Evolutionary conservation across 2,888 invertebrate genomes (phyloP), one percentile per base, ranked within the genome.

Genomic region (Pandemis heparana): DNA sequence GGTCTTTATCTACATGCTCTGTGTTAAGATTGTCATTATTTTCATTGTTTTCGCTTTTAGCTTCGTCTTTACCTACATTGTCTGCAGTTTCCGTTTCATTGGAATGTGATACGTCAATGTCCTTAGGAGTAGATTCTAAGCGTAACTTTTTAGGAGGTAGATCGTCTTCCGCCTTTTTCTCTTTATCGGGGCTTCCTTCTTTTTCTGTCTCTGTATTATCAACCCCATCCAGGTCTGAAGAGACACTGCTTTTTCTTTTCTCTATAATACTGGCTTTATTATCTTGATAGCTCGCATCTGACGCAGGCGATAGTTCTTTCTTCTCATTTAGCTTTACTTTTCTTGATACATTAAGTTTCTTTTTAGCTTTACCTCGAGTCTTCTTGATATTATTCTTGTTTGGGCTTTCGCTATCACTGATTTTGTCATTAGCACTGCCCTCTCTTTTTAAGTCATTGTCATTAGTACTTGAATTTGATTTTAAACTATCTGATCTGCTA

Each of bases 201-300:
- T 89, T 88, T 68, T 89, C 89, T 78, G 82, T 87, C 32, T 89
- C 88, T 53, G 82, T 81, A 53, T 84, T 83, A 23, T 85, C 83
- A 6, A 78, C 77, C 9, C 90, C 89, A n/a, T 90, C 90, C 64
- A 90, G 89, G 60, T 92, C 93, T 32, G 94, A 93, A 0, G 93
- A 93, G 16, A 94, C 88, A 85, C 93, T 92, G 75, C 92, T 94
- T 82, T 94, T 92, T 76, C 92, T 85, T 73, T 92, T 92, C 77
- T 92, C 90, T 79, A 90, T 89, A 82, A 92, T 91, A 88, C 87
- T 88, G 81, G 89, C 85, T 90, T 93, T 94, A 86, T 83, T 90
- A 82, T 91, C 89, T 73, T 88, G 89, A 81, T 87, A 82, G 75
- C 92, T 91, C 79, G 85, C 86, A 80, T 89, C 90, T 64, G 87